phyloP scores from a whole-genome alignment of 2,888 invertebrate genomes.

The Imbricaverruca yamaguchii region DNA sequence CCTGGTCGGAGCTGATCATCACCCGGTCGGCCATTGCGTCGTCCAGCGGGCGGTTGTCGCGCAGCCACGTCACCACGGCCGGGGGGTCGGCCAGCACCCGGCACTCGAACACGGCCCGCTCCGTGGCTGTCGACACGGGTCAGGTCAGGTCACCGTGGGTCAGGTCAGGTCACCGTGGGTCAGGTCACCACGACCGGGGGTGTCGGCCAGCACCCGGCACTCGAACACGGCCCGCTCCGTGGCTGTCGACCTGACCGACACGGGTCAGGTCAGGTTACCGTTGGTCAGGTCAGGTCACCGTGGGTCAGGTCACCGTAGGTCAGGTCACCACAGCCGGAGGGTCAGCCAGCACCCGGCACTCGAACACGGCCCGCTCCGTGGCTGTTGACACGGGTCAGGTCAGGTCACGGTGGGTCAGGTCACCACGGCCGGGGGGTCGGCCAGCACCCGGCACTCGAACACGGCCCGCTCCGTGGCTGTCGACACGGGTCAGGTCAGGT shows the following conservation, averaged over 20 bases:
- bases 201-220: too few relatives aligned
- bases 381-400: not conserved
- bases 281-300: not conserved
- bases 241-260: too few relatives aligned
- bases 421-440: too few relatives aligned
- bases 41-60: conserved; percentile 69
- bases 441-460: not conserved
- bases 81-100: conserved; percentile 30
- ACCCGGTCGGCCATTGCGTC: conserved; percentile 68
- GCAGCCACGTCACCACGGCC: conserved; percentile 32
- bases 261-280: too few relatives aligned
- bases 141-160: not conserved
- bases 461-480: not conserved
- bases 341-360: too few relatives aligned
- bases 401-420: not conserved
- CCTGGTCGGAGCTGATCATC: conserved; percentile 52
- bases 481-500: too few relatives aligned
- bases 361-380: too few relatives aligned
- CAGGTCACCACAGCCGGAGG: too few relatives aligned
- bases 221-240: too few relatives aligned
- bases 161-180: too few relatives aligned
- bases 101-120: conserved; percentile 33
- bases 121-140: conserved; percentile 30
- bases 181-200: too few relatives aligned
- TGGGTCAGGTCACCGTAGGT: not conserved